Evolutionary conservation across 2,888 invertebrate species (phyloP).

Genomic region (Pandemis cinnamomeana): DNA sequence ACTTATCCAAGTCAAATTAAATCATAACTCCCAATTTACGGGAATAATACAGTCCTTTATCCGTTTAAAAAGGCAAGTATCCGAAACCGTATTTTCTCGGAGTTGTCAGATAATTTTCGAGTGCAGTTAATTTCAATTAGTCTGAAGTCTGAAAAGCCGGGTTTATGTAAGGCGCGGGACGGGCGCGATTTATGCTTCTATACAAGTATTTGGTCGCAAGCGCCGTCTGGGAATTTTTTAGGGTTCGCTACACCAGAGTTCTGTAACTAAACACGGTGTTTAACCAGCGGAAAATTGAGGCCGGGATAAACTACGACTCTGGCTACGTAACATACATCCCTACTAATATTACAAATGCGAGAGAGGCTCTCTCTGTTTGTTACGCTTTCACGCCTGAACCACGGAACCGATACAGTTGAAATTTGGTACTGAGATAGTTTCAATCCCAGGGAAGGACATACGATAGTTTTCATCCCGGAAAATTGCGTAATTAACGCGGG

Average conservation of each 20-base stretch:
- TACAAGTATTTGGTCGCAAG: slow-evolving; percentile 48
- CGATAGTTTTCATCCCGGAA: too few relatives aligned
- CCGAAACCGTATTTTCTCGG: slow-evolving; percentile 17
- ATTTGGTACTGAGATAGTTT: too few relatives aligned
- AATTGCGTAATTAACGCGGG: too few relatives aligned
- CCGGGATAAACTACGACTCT: too few relatives aligned
- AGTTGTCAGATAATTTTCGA: slow-evolving; percentile 51
- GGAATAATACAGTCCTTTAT: not conserved
- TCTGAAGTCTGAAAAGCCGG: slow-evolving; percentile 57
- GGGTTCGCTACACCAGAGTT: slow-evolving; percentile 23
- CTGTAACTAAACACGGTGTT: not conserved
- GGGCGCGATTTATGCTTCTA: slow-evolving; percentile 61
- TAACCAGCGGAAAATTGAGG: too few relatives aligned
- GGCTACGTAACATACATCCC: too few relatives aligned
- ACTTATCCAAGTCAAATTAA: not conserved
- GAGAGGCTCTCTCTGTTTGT: too few relatives aligned
- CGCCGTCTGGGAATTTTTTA: slow-evolving; percentile 46
- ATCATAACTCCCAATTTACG: slow-evolving; percentile 23
- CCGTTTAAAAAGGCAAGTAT: slow-evolving; percentile 10
- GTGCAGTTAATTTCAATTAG: slow-evolving; percentile 70
- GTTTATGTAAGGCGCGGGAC: slow-evolving; percentile 48
- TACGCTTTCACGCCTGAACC: too few relatives aligned
- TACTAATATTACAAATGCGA: too few relatives aligned
- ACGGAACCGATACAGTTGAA: too few relatives aligned
- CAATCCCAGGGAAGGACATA: too few relatives aligned